These are phyloP conservation scores for Aleiodes sp. DNA, from an alignment of 1,140 invertebrate genomes.

Conservation along the genomic window DNA sequence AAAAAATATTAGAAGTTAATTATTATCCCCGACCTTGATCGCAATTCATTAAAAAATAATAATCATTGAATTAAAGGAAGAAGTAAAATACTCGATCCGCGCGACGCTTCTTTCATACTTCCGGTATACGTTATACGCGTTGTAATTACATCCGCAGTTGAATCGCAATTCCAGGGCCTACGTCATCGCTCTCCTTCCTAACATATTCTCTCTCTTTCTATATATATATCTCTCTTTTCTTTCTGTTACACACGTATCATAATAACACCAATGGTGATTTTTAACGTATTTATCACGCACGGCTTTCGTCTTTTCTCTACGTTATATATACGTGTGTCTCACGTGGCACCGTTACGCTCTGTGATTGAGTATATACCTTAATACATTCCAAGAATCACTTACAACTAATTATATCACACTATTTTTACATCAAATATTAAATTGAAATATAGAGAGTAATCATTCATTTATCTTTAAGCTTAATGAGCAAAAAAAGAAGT, in stretches of 20 bases:
- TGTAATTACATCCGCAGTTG: constrained; percentile 19
- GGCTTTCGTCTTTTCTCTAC: constrained; percentile 1
- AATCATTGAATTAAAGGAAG: neutral
- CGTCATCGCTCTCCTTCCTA: neutral
- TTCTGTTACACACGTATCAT: neutral
- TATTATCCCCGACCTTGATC: neutral
- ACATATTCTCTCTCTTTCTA: neutral
- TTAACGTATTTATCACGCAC: neutral
- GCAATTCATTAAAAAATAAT: neutral
- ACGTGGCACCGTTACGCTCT: constrained; percentile 13
- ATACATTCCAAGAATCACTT: constrained; percentile 15
- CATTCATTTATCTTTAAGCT: neutral
- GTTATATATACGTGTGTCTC: constrained; percentile 13
- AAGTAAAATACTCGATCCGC: neutral
- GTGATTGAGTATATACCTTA: neutral
- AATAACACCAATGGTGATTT: neutral
- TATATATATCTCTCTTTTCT: neutral
- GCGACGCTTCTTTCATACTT: constrained; percentile 7
- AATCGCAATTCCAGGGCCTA: constrained; percentile 8
- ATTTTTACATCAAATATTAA: neutral
- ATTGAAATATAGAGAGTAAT: neutral
- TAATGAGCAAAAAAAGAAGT: neutral
- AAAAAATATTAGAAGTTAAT: too few species aligned
- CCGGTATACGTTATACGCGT: constrained; percentile 12
- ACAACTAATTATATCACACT: neutral